Evolutionary conservation across 2,113 vertebrate species (phyloP).

Genomic region (Amphilophus citrinellus): DNA sequence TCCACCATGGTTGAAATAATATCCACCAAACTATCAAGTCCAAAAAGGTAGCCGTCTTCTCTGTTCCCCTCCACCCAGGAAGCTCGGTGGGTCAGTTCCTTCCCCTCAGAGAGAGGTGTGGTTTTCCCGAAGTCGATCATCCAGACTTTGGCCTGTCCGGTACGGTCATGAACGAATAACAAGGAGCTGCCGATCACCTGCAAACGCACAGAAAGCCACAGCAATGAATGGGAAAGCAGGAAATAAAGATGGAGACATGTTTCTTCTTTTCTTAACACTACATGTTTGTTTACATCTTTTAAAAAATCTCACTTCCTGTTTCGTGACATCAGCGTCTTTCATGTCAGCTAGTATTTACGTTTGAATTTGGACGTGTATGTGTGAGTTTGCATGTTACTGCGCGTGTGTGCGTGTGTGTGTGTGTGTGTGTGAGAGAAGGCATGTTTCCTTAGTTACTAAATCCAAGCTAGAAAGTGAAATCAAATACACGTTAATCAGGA

Average conservation of each 20-base stretch:
- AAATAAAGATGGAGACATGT: neutral
- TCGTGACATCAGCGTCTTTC: conserved; percentile 1
- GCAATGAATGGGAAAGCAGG: neutral
- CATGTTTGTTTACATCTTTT: conserved; percentile 1
- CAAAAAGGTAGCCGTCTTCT: conserved; percentile 95
- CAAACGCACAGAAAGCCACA: neutral
- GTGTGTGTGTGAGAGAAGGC: neutral
- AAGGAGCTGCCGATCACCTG: conserved; percentile 99
- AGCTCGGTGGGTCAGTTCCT: conserved; percentile 88
- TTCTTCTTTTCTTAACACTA: neutral
- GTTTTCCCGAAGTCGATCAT: conserved; percentile 99
- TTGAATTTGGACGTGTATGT: neutral
- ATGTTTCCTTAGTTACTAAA: neutral
- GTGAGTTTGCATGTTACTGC: neutral
- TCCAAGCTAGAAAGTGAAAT: neutral
- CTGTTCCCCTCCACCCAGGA: conserved; percentile 95
- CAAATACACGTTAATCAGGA: neutral
- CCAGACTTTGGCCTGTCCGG: conserved; percentile 95
- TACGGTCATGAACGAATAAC: conserved; percentile 96
- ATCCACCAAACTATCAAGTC: conserved; percentile 94
- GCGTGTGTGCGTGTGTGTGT: conserved; percentile 5
- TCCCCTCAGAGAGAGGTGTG: conserved; percentile 90
- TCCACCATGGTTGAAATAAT: conserved; percentile 88
- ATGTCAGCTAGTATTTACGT: neutral
- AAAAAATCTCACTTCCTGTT: conserved; percentile 55